These are phyloP conservation scores for Eupleurogrammus muticus DNA, from an alignment of 2,797 vertebrate genomes.

Conservation along the genomic window DNA sequence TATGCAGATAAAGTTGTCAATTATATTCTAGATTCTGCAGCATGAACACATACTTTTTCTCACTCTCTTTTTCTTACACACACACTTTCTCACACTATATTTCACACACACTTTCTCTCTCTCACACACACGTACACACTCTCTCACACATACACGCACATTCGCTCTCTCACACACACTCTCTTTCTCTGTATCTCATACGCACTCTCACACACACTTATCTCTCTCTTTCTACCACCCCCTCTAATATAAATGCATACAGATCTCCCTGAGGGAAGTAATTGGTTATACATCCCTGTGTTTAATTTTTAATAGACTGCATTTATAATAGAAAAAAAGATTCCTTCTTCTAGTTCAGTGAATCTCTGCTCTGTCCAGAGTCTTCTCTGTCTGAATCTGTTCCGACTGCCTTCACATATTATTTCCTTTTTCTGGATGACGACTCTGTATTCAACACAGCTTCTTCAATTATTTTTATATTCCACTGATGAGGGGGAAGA, in stretches of 20 bases:
- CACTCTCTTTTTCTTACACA: no score
- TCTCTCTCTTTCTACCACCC: constrained; percentile 1
- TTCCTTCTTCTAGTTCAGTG: constrained; percentile 19
- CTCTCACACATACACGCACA: no score
- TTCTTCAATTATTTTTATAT: constrained; percentile 17
- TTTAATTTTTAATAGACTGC: constrained; percentile 71
- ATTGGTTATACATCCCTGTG: constrained; percentile 12
- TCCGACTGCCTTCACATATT: constrained; percentile 7
- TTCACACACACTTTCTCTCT: no score
- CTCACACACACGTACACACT: no score
- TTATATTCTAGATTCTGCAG: no score
- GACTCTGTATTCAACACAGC: constrained; percentile 25
- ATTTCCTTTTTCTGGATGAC: constrained; percentile 9
- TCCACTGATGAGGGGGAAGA: not conserved
- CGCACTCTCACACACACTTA: not conserved
- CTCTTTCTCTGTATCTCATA: no score
- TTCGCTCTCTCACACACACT: no score
- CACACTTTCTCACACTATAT: no score
- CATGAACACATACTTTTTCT: no score
- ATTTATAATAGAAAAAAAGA: constrained; percentile 61
- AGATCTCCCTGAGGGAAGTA: constrained; percentile 29
- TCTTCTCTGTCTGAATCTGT: constrained; percentile 26
- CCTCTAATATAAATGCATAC: constrained; percentile 7
- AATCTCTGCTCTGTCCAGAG: constrained; percentile 32
- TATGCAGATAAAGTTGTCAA: no score